Evolutionary conservation across 2,113 vertebrate species (phyloP).

Genomic region (Lophotis ruficrista): DNA sequence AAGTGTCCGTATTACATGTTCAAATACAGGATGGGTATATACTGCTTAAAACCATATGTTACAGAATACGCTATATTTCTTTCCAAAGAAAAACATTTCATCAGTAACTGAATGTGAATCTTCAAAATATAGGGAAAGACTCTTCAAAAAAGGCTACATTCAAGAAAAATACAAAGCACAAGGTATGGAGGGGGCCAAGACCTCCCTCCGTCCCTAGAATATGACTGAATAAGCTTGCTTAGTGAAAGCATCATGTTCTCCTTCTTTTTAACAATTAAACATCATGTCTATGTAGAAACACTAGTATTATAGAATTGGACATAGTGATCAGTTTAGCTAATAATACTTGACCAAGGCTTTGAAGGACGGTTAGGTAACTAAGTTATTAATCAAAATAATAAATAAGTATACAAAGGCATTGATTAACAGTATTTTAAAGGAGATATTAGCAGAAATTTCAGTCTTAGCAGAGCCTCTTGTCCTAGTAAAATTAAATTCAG

Average conservation of each 20-base stretch:
- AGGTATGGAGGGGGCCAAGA: neutral
- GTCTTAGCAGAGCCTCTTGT: neutral
- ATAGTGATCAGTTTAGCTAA: neutral
- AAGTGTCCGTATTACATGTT: neutral
- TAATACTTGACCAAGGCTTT: neutral
- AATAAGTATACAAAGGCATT: neutral
- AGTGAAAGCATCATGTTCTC: neutral
- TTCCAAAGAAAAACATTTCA: neutral
- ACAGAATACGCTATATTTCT: neutral
- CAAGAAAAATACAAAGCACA: neutral
- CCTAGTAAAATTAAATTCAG: neutral
- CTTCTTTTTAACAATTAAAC: neutral
- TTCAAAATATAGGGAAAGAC: neutral
- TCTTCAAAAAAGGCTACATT: neutral
- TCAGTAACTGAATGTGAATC: neutral
- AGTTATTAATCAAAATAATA: neutral
- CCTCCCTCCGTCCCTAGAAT: neutral
- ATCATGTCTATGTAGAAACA: neutral
- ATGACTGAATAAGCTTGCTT: neutral
- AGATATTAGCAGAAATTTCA: neutral
- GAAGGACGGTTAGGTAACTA: neutral
- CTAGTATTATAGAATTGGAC: too few species aligned
- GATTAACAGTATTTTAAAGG: neutral
- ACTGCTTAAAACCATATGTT: neutral
- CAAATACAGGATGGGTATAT: neutral